Base-by-base conservation (phyloP, 2,113 vertebrate genomes). In the Hemicordylus capensis region DNA sequence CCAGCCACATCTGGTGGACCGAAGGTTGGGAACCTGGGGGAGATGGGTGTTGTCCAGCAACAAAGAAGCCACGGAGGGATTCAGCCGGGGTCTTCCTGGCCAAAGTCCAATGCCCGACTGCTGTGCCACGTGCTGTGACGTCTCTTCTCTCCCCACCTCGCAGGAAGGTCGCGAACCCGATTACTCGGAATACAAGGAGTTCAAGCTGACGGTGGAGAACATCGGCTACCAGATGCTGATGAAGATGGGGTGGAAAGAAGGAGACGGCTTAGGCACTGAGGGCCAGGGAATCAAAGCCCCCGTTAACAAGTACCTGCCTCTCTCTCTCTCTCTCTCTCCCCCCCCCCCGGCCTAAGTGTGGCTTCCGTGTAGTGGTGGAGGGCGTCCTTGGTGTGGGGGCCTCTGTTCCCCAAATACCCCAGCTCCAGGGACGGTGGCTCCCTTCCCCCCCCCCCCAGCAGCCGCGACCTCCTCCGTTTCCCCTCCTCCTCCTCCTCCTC, bases 181-280 rank as follows among this genome's bases (percentile, higher is more conserved):
- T 95, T 99, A 99, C 90, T 99, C 99, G 0, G 99, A 99, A 91
- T 99, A 99, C 94, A 99, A 99, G 91, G 99, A 99, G 89, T 99
- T 99, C 95, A 99, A 99, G 91, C 93, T 99, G 95, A 99, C 99
- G 0, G 98, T 99, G 93, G 99, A 99, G 91, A 99, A 99, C 95
- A 98, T 99, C 1, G 99, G 99, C 82, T 99, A 99, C 95, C 97
- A 98, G 84, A 99, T 99, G 99, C 96, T 99, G 42, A 98, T 99
- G 98, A 99, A 99, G 93, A 99, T 99, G 99, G 99, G 99, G 88
- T 99, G 99, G 99, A 99, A 98, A 92, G 99, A 99, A 84, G 99
- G 99, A 0, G 98, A 99, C 0, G 99, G 99, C 0, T 96, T 99
- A 6, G 99, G 99, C 46, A 97, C 96, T 0, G 99, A 99, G 0